Conservation (phyloP, 2,888 invertebrate species). For the Sycophila texana region DNA sequence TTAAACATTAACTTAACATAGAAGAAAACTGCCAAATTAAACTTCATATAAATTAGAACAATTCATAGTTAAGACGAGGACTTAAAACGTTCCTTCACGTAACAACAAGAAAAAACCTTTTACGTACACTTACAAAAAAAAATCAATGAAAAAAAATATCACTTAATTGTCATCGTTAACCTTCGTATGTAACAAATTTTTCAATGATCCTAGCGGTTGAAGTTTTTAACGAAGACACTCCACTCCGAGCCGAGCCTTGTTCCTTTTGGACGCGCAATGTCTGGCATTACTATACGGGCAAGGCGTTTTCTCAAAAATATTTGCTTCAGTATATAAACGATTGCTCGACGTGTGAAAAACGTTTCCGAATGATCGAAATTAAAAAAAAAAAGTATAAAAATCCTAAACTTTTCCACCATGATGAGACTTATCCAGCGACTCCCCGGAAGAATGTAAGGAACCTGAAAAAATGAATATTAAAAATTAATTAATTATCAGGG, state of each 20-base stretch:
- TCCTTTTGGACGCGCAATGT: slow-evolving; percentile 43
- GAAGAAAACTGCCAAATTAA: slow-evolving; percentile 40
- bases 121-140: slow-evolving; percentile 36
- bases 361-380: slow-evolving; percentile 45
- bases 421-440: slow-evolving; percentile 72
- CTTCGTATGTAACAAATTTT: slow-evolving; percentile 48
- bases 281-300: slow-evolving; percentile 43
- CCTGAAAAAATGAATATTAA: slow-evolving; percentile 63
- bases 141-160: slow-evolving; percentile 42
- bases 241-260: slow-evolving; percentile 4
- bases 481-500: background rate
- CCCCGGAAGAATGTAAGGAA: slow-evolving; percentile 74
- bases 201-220: slow-evolving; percentile 21
- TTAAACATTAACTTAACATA: slow-evolving; percentile 50
- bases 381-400: slow-evolving; percentile 59
- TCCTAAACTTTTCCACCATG: slow-evolving; percentile 71
- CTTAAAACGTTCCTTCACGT: slow-evolving; percentile 32
- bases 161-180: slow-evolving; percentile 39
- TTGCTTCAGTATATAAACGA: slow-evolving; percentile 42
- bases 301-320: slow-evolving; percentile 48
- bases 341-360: slow-evolving; percentile 25
- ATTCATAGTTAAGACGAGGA: slow-evolving; percentile 32
- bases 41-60: slow-evolving; percentile 24
- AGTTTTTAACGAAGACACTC: slow-evolving; percentile 40
- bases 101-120: slow-evolving; percentile 36